These are phyloP conservation scores for Hydropsyche tenuis DNA, from an alignment of 1,140 invertebrate species.

Conservation along the genomic window DNA sequence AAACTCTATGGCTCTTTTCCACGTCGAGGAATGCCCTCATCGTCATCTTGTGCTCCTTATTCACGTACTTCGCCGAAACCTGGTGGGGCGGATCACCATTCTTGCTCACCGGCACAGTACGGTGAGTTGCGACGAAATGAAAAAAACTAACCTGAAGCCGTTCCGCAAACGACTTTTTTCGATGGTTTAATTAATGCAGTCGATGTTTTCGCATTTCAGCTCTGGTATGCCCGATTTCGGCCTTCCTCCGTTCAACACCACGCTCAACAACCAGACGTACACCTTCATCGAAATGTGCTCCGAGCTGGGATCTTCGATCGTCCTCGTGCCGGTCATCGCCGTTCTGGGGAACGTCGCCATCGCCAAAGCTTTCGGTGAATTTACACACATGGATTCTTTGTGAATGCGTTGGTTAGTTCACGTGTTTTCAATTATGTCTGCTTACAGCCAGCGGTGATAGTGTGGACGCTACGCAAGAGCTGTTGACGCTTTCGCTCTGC, in stretches of 20 bases:
- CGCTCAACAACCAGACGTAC: conserved; percentile 65
- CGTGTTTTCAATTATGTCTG: conserved; percentile 11
- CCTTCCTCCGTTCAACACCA: conserved; percentile 70
- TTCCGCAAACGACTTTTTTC: neutral
- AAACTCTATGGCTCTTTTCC: conserved; percentile 75
- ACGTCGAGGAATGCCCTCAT: conserved; percentile 82
- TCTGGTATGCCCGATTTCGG: conserved; percentile 70
- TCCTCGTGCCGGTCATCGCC: conserved; percentile 81
- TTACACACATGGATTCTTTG: neutral
- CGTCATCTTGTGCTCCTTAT: conserved; percentile 72
- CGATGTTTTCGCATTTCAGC: conserved; percentile 50
- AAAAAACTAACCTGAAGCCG: conserved; percentile 46
- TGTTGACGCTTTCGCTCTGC: conserved; percentile 82
- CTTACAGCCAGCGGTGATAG: conserved; percentile 73
- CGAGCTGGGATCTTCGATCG: conserved; percentile 76
- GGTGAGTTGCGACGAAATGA: conserved; percentile 53
- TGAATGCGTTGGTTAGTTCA: too few relatives aligned
- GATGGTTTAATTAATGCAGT: conserved; percentile 22
- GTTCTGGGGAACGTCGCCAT: conserved; percentile 86
- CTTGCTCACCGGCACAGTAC: conserved; percentile 60
- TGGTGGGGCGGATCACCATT: conserved; percentile 55
- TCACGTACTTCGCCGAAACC: conserved; percentile 63
- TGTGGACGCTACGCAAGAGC: conserved; percentile 83
- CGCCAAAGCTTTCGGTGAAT: conserved; percentile 81
- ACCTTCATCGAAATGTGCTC: conserved; percentile 72